Percentiles rank a stretch among this genome's conserved stretches.
Evolutionary conservation across 2,797 vertebrate species (phyloP).

Genomic region (Emydoidea blandingii): DNA sequence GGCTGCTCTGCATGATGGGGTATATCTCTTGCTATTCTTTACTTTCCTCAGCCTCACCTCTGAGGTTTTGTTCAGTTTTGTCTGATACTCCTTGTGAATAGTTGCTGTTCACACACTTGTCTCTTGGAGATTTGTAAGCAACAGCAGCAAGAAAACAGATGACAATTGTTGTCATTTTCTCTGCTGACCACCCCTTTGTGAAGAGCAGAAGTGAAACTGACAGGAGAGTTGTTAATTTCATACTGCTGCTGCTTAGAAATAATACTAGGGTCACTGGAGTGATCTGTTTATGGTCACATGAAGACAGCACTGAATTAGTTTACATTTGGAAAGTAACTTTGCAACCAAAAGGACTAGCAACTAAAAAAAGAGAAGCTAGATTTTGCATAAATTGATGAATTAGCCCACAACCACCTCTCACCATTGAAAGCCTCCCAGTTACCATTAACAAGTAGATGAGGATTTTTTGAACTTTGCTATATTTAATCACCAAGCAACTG

Average conservation of each 20-base stretch:
- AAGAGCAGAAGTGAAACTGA: slow-evolving; percentile 41
- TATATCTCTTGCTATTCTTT: background rate
- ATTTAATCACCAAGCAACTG: background rate
- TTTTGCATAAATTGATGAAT: background rate
- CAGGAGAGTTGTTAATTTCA: background rate
- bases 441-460: background rate
- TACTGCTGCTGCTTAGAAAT: background rate
- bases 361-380: background rate
- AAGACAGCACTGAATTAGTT: background rate
- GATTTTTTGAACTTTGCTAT: background rate
- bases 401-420: background rate
- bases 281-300: background rate
- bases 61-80: background rate
- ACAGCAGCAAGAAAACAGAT: background rate
- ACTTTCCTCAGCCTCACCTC: background rate
- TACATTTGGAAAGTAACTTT: background rate
- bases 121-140: background rate
- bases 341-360: background rate
- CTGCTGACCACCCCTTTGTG: background rate
- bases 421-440: background rate
- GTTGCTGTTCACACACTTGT: background rate
- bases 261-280: background rate
- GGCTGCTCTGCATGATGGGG: background rate
- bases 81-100: background rate
- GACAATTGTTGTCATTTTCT: slow-evolving; percentile 3